A percentile compares a stretch with the other conserved stretches of the same genome.
phyloP scores from a whole-genome alignment of 2,888 invertebrate species.

The Polyommatus iphigenia region DNA sequence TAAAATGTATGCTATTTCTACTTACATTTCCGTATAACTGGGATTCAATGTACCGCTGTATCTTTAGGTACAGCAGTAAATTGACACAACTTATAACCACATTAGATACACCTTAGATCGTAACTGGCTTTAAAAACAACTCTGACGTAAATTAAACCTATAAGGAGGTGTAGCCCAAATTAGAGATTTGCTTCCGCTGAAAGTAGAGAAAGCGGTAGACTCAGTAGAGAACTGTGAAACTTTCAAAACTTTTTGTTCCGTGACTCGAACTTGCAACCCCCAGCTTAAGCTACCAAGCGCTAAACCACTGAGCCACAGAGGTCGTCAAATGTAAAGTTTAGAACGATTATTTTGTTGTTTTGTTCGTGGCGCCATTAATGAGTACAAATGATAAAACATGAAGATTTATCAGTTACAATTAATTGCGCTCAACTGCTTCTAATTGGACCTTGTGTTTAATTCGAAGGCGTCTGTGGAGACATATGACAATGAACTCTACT shows the following conservation, averaged over 20 bases:
- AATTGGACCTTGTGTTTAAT: slow-evolving; percentile 5
- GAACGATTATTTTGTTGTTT: background rate
- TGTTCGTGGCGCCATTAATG: background rate
- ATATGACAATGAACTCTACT: background rate
- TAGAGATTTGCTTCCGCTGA: too few species aligned
- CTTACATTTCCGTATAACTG: background rate
- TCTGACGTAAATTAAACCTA: too few species aligned
- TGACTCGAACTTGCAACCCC: background rate
- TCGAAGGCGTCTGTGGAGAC: background rate
- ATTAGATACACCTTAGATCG: background rate
- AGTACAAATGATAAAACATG: background rate
- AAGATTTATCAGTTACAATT: background rate
- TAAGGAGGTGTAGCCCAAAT: too few species aligned
- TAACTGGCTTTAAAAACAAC: too few species aligned
- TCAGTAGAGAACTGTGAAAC: too few species aligned
- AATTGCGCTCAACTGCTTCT: slow-evolving; percentile 6
- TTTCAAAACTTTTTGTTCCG: too few species aligned
- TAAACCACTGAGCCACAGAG: background rate
- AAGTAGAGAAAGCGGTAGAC: too few species aligned
- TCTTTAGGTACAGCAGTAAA: background rate
- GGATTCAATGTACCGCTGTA: background rate
- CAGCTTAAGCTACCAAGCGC: background rate
- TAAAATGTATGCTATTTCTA: background rate
- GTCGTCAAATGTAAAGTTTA: background rate
- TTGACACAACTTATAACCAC: background rate